Base-by-base conservation (phyloP, 2,113 vertebrate genomes). In the Chionis minor region DNA sequence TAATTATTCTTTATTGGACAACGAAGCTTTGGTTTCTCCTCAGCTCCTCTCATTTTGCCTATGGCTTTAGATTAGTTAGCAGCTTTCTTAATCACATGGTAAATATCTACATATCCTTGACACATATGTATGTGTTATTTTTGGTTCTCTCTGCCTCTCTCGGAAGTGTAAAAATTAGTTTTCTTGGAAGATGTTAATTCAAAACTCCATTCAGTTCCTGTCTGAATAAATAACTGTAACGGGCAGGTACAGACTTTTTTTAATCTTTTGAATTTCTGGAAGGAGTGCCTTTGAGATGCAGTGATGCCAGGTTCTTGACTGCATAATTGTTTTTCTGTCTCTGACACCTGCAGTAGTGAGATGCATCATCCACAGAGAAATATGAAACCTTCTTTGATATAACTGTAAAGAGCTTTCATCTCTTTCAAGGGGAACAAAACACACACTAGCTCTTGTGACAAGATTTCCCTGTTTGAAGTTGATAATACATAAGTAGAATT, bases 361-460 rank as follows among this genome's bases (percentile, higher is more conserved):
- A 91, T 65, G 42, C 51, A 81, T 90, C 83, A 91, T 92, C 86
- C 86, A 56, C 9, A 75, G 44, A 84, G 77, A 94, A 74, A 90
- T 56, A 49, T 61, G 88, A 92, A 94, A 74, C 59, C 72, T 86
- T 23, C 85, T 95, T 95, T 97, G 92, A 92, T 94, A 65, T 38
- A 78, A 87, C 92, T 91, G 4, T 86, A 75, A 93, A 95, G 83
- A 92, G 49, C 95, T 95, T 96, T 95, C 88, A 82, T 94, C 70
- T 58, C 77, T 84, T 96, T 87, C 80, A 96, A 88, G 83, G 22
- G 33, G 75, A 95, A 89, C 94, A 96, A 96, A 96, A 84, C 54
- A 75, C 49, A 54, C 30, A 19, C 70, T 92, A 92, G 69, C 73
- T 69, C 73, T 54, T 89, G 40, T 91, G 92, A 92, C 94, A 91